These are phyloP conservation scores for Blastobasis adustella DNA, from an alignment of 2,888 invertebrate species.

Conservation along the genomic window DNA sequence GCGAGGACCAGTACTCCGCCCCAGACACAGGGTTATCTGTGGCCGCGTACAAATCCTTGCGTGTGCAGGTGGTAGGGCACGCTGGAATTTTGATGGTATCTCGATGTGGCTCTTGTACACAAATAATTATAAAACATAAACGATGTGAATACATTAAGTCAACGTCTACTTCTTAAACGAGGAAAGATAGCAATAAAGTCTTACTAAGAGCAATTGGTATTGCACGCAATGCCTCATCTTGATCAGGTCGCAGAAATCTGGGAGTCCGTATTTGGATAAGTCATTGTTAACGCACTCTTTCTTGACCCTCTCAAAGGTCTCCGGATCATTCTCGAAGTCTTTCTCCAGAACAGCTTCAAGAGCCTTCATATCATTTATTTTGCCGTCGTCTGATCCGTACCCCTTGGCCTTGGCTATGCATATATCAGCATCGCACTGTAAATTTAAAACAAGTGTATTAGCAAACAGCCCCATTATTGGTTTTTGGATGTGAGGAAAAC, in stretches of 20 bases:
- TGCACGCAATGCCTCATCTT: constrained; percentile 20
- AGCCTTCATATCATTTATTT: constrained; percentile 18
- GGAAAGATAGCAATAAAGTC: not conserved
- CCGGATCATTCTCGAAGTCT: constrained; percentile 9
- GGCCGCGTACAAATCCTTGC: no score
- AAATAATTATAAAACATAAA: no score
- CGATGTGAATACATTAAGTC: no score
- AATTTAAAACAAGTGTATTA: not conserved
- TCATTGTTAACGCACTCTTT: constrained; percentile 25
- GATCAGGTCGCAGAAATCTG: constrained; percentile 21
- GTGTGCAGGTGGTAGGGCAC: no score
- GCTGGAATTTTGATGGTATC: no score
- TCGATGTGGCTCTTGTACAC: no score
- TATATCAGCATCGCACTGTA: constrained; percentile 9
- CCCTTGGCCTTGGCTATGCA: constrained; percentile 23
- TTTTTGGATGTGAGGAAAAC: no score
- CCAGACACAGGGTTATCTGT: no score
- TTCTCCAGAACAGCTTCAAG: constrained; percentile 10
- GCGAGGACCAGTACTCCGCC: no score
- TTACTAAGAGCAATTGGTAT: constrained; percentile 15
- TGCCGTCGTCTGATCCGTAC: constrained; percentile 20
- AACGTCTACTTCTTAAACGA: no score
- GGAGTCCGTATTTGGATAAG: constrained; percentile 16
- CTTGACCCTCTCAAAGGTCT: constrained; percentile 12
- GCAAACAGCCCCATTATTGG: no score